Evolutionary conservation across 2,888 invertebrate genomes (phyloP).

Genomic region (Tetranychus truncatus): DNA sequence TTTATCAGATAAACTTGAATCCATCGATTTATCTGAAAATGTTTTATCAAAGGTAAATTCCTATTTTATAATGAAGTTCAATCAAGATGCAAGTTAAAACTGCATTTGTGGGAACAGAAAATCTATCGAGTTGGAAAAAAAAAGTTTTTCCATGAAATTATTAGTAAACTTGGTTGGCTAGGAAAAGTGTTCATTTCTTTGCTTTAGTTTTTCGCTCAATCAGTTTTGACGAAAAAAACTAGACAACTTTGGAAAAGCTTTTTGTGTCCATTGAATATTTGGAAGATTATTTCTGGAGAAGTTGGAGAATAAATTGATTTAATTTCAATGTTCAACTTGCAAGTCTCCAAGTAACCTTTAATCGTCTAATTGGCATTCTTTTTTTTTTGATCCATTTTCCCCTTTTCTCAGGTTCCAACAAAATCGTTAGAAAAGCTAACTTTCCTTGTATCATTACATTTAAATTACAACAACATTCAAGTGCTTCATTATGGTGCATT

Average conservation of each 20-base stretch:
- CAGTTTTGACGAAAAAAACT: too few species aligned
- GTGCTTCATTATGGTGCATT: conserved; percentile 62
- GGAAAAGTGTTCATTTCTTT: background rate
- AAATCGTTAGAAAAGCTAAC: conserved; percentile 23
- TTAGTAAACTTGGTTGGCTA: too few species aligned
- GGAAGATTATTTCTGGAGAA: background rate
- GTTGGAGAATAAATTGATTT: conserved; percentile 2
- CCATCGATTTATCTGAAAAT: conserved; percentile 72
- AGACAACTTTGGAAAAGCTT: too few species aligned
- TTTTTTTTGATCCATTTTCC: background rate
- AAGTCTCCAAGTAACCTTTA: background rate
- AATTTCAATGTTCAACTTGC: background rate
- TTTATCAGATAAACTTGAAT: conserved; percentile 54
- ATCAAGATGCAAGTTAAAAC: too few species aligned
- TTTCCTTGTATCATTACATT: conserved; percentile 56
- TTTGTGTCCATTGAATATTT: background rate
- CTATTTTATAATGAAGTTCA: background rate
- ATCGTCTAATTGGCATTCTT: background rate
- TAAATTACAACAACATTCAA: conserved; percentile 67
- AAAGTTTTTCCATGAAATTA: too few species aligned
- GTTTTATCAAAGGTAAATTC: conserved; percentile 44
- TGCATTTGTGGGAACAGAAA: background rate
- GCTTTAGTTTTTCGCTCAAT: background rate
- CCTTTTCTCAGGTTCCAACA: conserved; percentile 21
- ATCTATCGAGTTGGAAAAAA: background rate